Evolutionary conservation across 2,113 vertebrate species (phyloP).

Genomic region (Brachionichthys hirsutus): DNA sequence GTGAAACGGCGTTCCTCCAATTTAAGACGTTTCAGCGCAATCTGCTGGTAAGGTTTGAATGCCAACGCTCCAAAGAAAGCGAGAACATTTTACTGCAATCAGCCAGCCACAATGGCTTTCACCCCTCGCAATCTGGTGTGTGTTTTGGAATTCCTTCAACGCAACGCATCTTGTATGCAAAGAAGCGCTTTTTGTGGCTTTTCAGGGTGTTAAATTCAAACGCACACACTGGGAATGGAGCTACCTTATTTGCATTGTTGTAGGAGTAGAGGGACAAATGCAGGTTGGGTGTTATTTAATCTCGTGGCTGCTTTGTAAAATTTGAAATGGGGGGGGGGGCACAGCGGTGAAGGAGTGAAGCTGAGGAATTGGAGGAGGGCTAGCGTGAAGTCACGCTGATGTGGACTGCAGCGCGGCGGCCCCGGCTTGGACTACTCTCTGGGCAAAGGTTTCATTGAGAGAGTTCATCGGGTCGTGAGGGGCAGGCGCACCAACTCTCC

Average conservation of each 20-base stretch:
- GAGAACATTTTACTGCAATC: constrained; percentile 1
- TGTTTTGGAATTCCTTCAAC: neutral
- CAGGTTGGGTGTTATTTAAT: constrained; percentile 10
- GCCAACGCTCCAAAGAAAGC: constrained; percentile 4
- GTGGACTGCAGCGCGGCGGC: neutral
- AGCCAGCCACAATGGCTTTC: neutral
- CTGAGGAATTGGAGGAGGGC: neutral
- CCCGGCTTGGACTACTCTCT: constrained; percentile 30
- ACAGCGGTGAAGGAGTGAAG: neutral
- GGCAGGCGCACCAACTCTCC: constrained; percentile 9
- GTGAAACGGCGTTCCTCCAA: neutral
- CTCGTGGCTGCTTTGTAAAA: constrained; percentile 4
- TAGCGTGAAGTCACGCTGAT: neutral
- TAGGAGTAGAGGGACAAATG: constrained; percentile 13
- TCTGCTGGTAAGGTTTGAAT: neutral
- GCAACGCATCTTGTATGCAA: neutral
- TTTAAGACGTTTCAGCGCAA: constrained; percentile 5
- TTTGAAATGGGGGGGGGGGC: neutral
- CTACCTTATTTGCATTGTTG: constrained; percentile 16
- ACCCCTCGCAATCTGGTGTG: neutral
- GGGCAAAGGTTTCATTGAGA: constrained; percentile 30
- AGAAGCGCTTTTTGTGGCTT: constrained; percentile 1
- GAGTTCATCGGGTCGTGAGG: neutral
- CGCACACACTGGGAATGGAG: neutral
- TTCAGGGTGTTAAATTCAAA: constrained; percentile 13